Evolutionary conservation across 2,113 vertebrate species (phyloP), one percentile per base, ranked within the genome.

Genomic region (Thymallus thymallus): DNA sequence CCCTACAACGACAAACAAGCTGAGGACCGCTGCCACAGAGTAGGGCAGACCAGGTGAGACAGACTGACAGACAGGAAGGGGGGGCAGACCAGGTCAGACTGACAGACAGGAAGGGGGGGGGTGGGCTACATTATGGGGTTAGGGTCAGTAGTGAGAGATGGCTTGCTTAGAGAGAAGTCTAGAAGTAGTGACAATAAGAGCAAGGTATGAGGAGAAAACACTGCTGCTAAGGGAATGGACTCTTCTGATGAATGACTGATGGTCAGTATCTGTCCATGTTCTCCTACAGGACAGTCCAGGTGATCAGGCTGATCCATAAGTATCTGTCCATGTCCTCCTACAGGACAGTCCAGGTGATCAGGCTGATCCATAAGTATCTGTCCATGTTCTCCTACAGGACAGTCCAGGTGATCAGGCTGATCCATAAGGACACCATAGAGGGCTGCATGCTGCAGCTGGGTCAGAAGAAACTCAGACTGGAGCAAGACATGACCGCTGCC

Each of bases 1-100:
- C 97, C 97, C 0, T 98, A 98, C 81, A 99, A 99, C 2, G 98
- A 99, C 85, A 98, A 98, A 76, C 98, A 99, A 88, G 98, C 97
- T 6, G 98, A 98, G 83, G 97, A 98, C 80, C 88, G 97, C 56
- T 98, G 97, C 87, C 98, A 99, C 63, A 92, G 97, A 80, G 93
- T 99, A n/a, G 98, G 98, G 22, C 97, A 99, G 85, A 96, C 94
- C 63, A 91, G 69, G 90, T 91, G 48, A 72, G n/a, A 76, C 9
- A 41, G 9, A 41, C n/a, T 0, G 7, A 41, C 14, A 7, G 1
- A 9, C 23, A 14, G 29, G 24, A 12, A 14, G 26, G 3, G 24
- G 63, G 62, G 26, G 9, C 61, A 29, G 60, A 62, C 60, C 60
- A 62, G 12, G 61, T 29, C 12, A 24, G 60, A 23, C 12, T 1